These are phyloP conservation scores for Chaetops frenatus DNA, from an alignment of 2,113 vertebrate species.

Conservation along the genomic window DNA sequence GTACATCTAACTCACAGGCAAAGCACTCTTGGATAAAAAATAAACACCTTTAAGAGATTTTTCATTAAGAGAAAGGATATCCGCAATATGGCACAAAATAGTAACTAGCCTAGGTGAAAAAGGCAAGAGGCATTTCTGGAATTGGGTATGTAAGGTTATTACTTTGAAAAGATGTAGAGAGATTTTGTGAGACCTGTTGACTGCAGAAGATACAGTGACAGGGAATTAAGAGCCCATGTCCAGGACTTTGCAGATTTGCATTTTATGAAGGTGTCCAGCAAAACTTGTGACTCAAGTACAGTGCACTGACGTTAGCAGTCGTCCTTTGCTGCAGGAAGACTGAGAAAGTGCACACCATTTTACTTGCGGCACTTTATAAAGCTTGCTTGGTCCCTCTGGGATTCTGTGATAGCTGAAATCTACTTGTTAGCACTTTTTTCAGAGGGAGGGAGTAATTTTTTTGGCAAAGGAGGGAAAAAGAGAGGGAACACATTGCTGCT, in stretches of 20 bases:
- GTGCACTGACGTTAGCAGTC: background rate
- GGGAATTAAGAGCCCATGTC: background rate
- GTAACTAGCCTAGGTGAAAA: background rate
- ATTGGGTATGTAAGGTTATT: background rate
- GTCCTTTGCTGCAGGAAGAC: accelerated
- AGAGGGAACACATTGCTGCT: background rate
- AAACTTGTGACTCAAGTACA: background rate
- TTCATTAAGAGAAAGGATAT: background rate
- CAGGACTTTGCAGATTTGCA: background rate
- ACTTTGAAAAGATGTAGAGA: background rate
- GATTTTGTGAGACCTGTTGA: background rate
- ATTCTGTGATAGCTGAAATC: background rate
- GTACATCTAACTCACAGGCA: background rate
- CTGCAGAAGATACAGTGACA: background rate
- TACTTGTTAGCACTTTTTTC: background rate
- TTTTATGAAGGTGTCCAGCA: background rate
- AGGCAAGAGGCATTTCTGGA: background rate
- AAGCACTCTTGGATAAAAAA: background rate
- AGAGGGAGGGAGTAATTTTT: background rate
- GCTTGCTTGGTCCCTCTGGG: background rate
- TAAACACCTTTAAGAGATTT: background rate
- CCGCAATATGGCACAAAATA: background rate
- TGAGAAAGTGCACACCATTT: background rate
- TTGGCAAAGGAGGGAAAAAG: background rate
- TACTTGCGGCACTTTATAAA: background rate